Conservation (phyloP, 2,888 invertebrate genomes). For the Dryococelus australis region DNA sequence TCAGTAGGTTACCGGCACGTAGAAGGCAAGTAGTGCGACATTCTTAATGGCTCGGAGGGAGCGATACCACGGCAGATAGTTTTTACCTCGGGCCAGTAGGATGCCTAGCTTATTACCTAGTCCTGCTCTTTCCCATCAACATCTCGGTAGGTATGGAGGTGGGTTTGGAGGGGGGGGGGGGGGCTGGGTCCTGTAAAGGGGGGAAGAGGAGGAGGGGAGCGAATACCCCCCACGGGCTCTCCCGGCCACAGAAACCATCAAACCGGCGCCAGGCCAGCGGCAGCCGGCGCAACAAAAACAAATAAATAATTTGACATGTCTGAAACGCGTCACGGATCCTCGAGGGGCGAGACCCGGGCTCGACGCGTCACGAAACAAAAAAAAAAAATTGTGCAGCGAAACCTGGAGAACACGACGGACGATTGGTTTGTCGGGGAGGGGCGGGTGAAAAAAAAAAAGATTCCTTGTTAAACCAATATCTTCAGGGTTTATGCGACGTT, state of each 20-base stretch:
- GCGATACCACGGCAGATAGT: too few relatives aligned
- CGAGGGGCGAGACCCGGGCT: background rate
- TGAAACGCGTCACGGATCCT: background rate
- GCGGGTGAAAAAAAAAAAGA: too few relatives aligned
- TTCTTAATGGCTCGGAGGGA: too few relatives aligned
- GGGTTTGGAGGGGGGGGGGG: background rate
- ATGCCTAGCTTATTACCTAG: slow-evolving; percentile 1
- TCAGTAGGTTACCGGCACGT: too few relatives aligned
- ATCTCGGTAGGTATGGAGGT: background rate
- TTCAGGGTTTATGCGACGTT: too few relatives aligned
- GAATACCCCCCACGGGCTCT: background rate
- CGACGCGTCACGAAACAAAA: background rate
- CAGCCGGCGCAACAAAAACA: background rate
- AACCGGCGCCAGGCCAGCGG: background rate
- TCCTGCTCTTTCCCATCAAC: background rate
- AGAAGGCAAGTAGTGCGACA: too few relatives aligned
- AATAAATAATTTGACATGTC: slow-evolving; percentile 16
- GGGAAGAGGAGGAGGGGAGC: background rate
- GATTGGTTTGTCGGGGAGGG: too few relatives aligned
- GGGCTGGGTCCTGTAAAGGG: background rate
- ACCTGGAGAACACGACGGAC: too few relatives aligned
- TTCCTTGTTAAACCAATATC: too few relatives aligned
- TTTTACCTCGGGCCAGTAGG: background rate
- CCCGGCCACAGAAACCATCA: background rate
- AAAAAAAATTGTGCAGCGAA: background rate